Conservation (phyloP, 2,113 vertebrate genomes). For the Rhinoderma darwinii region DNA sequence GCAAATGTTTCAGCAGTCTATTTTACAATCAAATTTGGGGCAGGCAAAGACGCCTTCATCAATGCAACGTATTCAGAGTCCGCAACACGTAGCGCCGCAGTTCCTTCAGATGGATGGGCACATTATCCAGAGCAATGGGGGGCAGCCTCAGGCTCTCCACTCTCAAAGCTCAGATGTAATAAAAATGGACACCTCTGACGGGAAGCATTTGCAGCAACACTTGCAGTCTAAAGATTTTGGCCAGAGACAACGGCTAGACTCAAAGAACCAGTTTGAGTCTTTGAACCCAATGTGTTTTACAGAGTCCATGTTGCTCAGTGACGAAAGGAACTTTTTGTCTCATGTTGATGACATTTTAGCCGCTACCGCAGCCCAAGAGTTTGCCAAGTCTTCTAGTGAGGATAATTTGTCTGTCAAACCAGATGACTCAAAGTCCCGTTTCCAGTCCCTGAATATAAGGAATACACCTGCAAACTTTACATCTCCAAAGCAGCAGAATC, state of each 20-base stretch:
- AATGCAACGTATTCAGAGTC: slow-evolving; percentile 81
- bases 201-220: slow-evolving; percentile 83
- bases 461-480: slow-evolving; percentile 83
- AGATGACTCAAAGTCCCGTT: slow-evolving; percentile 84
- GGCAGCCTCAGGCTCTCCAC: slow-evolving; percentile 79
- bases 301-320: slow-evolving; percentile 90
- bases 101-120: slow-evolving; percentile 91
- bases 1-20: slow-evolving; percentile 91
- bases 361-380: slow-evolving; percentile 93
- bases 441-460: slow-evolving; percentile 81
- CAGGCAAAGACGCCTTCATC: slow-evolving; percentile 79
- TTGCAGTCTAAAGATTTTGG: slow-evolving; percentile 81
- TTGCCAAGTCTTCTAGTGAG: slow-evolving; percentile 88
- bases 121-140: slow-evolving; percentile 78
- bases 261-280: slow-evolving; percentile 90
- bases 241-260: slow-evolving; percentile 83
- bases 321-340: slow-evolving; percentile 94
- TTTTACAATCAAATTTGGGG: slow-evolving; percentile 80
- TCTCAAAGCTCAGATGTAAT: slow-evolving; percentile 79
- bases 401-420: slow-evolving; percentile 79
- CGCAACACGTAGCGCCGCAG: slow-evolving; percentile 78
- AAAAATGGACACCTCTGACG: slow-evolving; percentile 80
- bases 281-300: slow-evolving; percentile 95
- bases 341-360: slow-evolving; percentile 96
- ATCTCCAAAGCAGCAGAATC: slow-evolving; percentile 76